Conservation (phyloP, 2,113 vertebrate species). For the Chlamydotis undulata region DNA sequence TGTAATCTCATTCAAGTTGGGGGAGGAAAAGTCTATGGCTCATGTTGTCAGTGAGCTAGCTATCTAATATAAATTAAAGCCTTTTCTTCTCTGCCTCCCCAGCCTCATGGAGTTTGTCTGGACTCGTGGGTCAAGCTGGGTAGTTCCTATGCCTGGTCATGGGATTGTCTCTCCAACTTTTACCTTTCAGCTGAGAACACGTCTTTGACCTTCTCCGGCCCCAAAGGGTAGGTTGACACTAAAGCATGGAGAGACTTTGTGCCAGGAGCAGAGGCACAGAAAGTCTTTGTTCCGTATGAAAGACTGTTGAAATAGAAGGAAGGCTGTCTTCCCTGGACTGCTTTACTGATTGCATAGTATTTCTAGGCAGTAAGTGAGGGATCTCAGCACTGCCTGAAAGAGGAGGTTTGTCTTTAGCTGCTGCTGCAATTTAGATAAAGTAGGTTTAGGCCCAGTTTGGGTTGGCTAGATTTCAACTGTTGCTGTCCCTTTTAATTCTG, state of each 20-base stretch:
- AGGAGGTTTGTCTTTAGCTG: slow-evolving; percentile 43
- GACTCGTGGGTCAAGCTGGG: background rate
- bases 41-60: background rate
- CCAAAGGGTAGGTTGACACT: background rate
- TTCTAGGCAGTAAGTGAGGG: background rate
- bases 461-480: slow-evolving; percentile 31
- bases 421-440: slow-evolving; percentile 37
- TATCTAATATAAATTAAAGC: background rate
- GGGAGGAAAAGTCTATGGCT: background rate
- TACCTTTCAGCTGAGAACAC: background rate
- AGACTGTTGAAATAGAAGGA: slow-evolving; percentile 35
- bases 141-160: background rate
- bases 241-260: background rate
- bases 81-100: background rate
- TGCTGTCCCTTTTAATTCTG: slow-evolving; percentile 51
- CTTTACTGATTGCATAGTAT: slow-evolving; percentile 7
- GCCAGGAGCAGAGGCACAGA: slow-evolving; percentile 47
- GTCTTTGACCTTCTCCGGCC: background rate
- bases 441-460: slow-evolving; percentile 29
- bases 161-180: background rate
- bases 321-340: slow-evolving; percentile 3
- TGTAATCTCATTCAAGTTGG: background rate
- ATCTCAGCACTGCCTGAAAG: slow-evolving; percentile 19
- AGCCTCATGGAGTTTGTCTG: background rate
- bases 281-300: slow-evolving; percentile 46